Evolutionary conservation across 2,113 vertebrate genomes (phyloP).

Genomic region (Triplophysa rosa): DNA sequence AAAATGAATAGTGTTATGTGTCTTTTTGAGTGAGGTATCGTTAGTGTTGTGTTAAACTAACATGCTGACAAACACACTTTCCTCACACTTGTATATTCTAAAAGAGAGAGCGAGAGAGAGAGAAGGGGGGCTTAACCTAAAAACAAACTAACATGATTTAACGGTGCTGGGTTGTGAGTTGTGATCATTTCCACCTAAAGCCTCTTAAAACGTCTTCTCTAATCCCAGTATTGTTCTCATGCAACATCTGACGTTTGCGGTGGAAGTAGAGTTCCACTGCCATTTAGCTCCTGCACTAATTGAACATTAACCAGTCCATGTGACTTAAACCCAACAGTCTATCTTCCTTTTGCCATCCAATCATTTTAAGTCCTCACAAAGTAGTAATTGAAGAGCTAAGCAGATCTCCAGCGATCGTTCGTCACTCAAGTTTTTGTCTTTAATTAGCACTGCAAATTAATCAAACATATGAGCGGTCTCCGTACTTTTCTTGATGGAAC

Average conservation of each 20-base stretch:
- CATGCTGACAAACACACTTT: no score
- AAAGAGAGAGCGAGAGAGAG: neutral
- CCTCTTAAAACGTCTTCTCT: conserved; percentile 41
- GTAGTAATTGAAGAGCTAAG: no score
- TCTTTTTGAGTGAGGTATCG: no score
- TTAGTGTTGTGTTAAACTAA: no score
- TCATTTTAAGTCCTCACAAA: no score
- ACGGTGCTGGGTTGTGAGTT: conserved; percentile 36
- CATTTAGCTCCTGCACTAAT: conserved; percentile 39
- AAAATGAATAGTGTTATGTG: no score
- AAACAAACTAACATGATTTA: conserved; percentile 42
- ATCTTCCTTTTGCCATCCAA: neutral
- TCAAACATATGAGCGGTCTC: neutral
- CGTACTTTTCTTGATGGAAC: neutral
- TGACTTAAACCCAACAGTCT: conserved; percentile 28
- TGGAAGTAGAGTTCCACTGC: conserved; percentile 2
- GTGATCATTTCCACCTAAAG: conserved; percentile 32
- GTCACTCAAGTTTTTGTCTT: neutral
- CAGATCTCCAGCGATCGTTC: neutral
- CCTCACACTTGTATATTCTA: conserved; percentile 17
- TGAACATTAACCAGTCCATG: conserved; percentile 40
- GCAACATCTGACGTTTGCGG: conserved; percentile 35
- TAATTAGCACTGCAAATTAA: conserved; percentile 10
- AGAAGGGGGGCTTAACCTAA: neutral
- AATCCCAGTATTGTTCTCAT: conserved; percentile 44